Evolutionary conservation across 2,888 invertebrate species (phyloP).

Genomic region (Cephalotes varians): DNA sequence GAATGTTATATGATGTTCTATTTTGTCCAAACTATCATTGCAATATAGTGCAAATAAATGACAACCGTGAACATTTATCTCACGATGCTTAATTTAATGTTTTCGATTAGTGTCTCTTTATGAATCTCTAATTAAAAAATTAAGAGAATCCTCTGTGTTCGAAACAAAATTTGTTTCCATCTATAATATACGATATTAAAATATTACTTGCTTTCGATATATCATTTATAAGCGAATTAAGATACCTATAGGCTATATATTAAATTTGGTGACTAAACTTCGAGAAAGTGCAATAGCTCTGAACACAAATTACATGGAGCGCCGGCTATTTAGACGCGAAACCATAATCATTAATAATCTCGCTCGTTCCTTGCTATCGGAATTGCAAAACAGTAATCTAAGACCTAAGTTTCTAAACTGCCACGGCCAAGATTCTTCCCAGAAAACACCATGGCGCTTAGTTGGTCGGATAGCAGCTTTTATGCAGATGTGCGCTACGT

Average conservation of each 20-base stretch:
- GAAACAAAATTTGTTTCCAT: not conserved
- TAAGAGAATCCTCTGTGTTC: not conserved
- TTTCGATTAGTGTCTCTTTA: not conserved
- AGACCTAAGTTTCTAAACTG: conserved; percentile 26
- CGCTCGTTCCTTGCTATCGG: conserved; percentile 21
- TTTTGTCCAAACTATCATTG: not conserved
- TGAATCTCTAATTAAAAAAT: not conserved
- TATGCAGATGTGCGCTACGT: conserved; percentile 20
- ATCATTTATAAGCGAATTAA: not conserved
- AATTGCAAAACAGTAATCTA: conserved; percentile 48
- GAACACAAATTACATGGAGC: conserved; percentile 22
- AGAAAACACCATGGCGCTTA: conserved; percentile 13
- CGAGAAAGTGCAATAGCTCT: conserved; percentile 28
- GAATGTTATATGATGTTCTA: not conserved
- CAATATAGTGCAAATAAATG: not conserved
- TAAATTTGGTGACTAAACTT: conserved; percentile 41
- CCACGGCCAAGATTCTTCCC: conserved; percentile 24
- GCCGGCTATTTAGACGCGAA: conserved; percentile 32
- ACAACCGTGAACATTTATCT: not conserved
- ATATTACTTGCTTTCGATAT: not conserved
- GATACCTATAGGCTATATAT: conserved; percentile 1
- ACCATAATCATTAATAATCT: conserved; percentile 44
- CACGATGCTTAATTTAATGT: not conserved
- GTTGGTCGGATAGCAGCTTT: conserved; percentile 18
- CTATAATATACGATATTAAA: not conserved